Base-by-base conservation (phyloP, 2,113 vertebrate species). In the Nicator chloris region DNA sequence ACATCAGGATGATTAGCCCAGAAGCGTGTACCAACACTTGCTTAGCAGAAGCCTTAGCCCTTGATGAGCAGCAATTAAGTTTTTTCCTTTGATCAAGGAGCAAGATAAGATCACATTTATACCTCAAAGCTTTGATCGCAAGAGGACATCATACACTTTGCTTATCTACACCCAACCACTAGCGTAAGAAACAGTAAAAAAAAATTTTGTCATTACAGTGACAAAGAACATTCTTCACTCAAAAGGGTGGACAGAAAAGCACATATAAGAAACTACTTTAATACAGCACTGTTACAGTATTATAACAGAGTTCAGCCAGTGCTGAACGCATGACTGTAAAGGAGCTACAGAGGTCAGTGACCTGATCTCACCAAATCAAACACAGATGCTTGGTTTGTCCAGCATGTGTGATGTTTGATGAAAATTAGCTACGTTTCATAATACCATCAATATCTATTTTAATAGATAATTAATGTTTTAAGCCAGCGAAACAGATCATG, bases 1-100 rank as follows among this genome's bases (percentile, higher is more conserved):
- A 79, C 66, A 70, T 73, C 50, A 85, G 61, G 78, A 84, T 82
- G 77, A 92, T 92, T 91, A 95, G 33, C 40, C 77, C 54, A 91
- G 53, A 65, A 93, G 73, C 21, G 0, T 79, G 78, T 93, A 91
- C 59, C 84, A 95, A 95, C 94, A 91, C 81, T 40, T 91, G 63
- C 61, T 92, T 76, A 95, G 84, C 54, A 96, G 70, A 87, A 89
- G 70, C 65, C 81, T 87, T 57, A 65, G 73, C 33, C 40, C 89
- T 91, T 93, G 90, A 96, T 91, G 63, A 95, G 66, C 66, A 89
- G 21, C 45, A 92, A 95, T 95, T 95, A 95, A 87, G 49, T 76
- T 96, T n/a, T 49, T 57, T 40, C 61, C 95, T 93, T 97, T 97
- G 95, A 97, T 96, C 81, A 95, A 87, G 45, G 53, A 9, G 16